Conservation (phyloP, 2,113 vertebrate genomes). For the Zeus faber region DNA sequence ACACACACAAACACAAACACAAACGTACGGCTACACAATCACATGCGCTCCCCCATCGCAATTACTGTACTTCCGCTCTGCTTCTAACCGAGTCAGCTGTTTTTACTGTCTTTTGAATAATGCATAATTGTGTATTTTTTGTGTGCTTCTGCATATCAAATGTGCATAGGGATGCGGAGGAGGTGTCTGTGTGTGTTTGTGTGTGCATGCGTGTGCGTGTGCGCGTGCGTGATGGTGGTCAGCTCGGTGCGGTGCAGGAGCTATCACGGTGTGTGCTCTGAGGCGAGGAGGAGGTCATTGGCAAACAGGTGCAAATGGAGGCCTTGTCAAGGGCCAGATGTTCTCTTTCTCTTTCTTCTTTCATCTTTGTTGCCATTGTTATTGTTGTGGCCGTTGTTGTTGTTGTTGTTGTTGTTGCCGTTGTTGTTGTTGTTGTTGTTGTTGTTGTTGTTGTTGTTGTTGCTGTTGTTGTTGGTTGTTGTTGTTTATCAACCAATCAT, state of each 20-base stretch:
- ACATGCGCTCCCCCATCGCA: conserved; percentile 6
- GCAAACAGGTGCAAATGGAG: conserved; percentile 38
- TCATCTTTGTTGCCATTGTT: too few species aligned
- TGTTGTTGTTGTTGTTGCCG: too few species aligned
- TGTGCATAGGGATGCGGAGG: conserved; percentile 4
- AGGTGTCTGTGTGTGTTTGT: neutral
- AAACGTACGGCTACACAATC: neutral
- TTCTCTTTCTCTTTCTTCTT: conserved; percentile 1
- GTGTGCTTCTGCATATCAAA: conserved; percentile 36
- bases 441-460: too few species aligned
- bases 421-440: too few species aligned
- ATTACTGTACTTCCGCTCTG: conserved; percentile 27
- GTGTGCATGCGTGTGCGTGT: conserved; percentile 35
- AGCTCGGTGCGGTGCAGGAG: conserved; percentile 10
- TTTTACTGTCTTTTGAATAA: conserved; percentile 55
- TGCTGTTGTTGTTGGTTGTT: too few species aligned
- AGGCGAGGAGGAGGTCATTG: conserved; percentile 29
- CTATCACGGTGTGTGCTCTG: conserved; percentile 11
- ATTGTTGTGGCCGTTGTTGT: too few species aligned
- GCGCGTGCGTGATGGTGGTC: too few species aligned
- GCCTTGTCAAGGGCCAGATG: conserved; percentile 12
- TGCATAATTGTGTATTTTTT: conserved; percentile 40
- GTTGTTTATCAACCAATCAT: too few species aligned
- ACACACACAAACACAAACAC: conserved; percentile 15
- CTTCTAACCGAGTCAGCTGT: conserved; percentile 58